phyloP scores from a whole-genome alignment of 2,888 invertebrate genomes.

The Oscheius sp. region DNA sequence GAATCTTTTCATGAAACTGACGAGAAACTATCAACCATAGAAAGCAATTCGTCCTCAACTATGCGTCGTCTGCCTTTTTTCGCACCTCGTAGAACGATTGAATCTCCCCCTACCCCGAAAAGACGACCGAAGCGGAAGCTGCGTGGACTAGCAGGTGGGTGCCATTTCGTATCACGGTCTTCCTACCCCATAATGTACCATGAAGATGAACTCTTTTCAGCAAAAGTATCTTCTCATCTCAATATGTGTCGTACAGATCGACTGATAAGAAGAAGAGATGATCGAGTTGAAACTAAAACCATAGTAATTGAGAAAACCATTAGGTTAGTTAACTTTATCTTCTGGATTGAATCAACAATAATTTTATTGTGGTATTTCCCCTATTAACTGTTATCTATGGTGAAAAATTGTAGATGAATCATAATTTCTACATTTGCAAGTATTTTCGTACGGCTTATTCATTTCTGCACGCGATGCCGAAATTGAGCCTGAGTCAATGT shows the following conservation, averaged over 20 bases:
- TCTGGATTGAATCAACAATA: no score
- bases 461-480: no score
- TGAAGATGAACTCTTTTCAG: neutral
- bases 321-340: slow-evolving; percentile 16
- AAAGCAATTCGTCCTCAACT: slow-evolving; percentile 4
- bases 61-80: neutral
- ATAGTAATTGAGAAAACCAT: slow-evolving; percentile 4
- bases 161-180: no score
- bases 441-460: no score
- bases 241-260: neutral
- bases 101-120: slow-evolving; percentile 4
- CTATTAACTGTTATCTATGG: no score
- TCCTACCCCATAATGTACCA: neutral
- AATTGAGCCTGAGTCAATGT: no score
- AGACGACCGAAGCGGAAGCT: slow-evolving; percentile 1
- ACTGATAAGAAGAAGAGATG: neutral
- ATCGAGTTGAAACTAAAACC: neutral
- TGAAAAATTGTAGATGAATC: no score
- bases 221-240: slow-evolving; percentile 7
- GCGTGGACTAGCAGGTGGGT: slow-evolving; percentile 7
- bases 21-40: neutral
- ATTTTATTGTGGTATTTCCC: no score
- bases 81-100: neutral
- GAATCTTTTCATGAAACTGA: neutral
- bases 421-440: no score